These are phyloP conservation scores for Lycocerus yunnanus DNA, from an alignment of 2,888 invertebrate species.

Conservation along the genomic window DNA sequence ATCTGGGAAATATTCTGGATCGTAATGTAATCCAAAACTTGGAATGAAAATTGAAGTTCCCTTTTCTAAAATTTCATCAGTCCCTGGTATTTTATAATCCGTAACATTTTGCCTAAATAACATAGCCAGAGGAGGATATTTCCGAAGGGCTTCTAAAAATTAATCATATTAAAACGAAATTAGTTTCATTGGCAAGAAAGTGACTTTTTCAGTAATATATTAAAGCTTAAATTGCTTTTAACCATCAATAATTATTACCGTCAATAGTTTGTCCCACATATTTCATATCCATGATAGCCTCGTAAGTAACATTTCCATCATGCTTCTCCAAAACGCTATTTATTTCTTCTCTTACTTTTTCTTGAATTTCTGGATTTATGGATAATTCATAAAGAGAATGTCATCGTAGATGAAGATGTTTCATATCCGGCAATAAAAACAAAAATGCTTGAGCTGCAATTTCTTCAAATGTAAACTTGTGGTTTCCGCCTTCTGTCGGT, in stretches of 20 bases:
- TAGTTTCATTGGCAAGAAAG: too few relatives aligned
- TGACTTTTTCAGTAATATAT: too few relatives aligned
- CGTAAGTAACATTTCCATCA: not conserved
- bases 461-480: not conserved
- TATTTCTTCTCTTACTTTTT: not conserved
- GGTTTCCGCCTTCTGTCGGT: not conserved
- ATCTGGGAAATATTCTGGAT: constrained; percentile 15
- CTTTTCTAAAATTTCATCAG: not conserved
- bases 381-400: not conserved
- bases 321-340: not conserved
- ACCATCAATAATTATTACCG: not conserved
- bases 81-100: constrained; percentile 1
- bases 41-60: constrained; percentile 5
- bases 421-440: constrained; percentile 1
- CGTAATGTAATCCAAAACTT: constrained; percentile 10
- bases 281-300: not conserved
- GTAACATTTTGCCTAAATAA: not conserved
- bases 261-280: not conserved
- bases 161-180: too few relatives aligned
- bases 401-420: not conserved
- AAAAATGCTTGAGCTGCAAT: not conserved
- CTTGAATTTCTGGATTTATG: not conserved
- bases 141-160: constrained; percentile 1
- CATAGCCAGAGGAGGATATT: not conserved
- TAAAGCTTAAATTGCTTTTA: not conserved